Conservation (phyloP, 2,888 invertebrate genomes). For the Acanthosepion lycidas region DNA sequence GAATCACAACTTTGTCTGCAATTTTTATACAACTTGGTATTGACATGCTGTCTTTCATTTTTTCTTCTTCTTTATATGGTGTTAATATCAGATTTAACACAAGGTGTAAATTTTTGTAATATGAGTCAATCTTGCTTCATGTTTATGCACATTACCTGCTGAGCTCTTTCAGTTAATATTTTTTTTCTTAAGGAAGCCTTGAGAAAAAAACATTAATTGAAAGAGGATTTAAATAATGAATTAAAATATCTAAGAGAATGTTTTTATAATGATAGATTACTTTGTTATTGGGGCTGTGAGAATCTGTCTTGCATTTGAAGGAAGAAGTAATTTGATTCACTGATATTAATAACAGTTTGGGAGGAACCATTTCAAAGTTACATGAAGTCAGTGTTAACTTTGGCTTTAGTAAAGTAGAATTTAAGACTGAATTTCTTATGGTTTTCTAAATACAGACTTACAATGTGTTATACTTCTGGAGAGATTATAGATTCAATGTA, state of each 20-base stretch:
- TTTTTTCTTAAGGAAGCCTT: neutral
- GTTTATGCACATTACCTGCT: neutral
- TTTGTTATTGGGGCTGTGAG: too few species aligned
- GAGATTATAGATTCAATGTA: too few species aligned
- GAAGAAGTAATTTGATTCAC: too few species aligned
- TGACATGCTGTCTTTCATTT: neutral
- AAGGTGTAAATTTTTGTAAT: constrained; percentile 18
- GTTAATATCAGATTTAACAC: neutral
- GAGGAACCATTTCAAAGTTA: too few species aligned
- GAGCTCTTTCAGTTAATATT: neutral
- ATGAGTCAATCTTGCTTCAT: neutral
- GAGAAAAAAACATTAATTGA: neutral
- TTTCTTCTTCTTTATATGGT: neutral
- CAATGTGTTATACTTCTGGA: too few species aligned
- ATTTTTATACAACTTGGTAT: neutral
- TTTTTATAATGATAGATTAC: neutral
- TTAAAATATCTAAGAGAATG: neutral
- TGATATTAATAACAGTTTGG: too few species aligned
- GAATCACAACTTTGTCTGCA: neutral
- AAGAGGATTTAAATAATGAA: neutral
- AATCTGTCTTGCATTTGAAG: too few species aligned
- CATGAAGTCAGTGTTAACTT: too few species aligned
- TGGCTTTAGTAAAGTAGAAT: too few species aligned
- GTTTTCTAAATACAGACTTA: too few species aligned
- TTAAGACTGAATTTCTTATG: too few species aligned